phyloP scores from a whole-genome alignment of 2,888 invertebrate genomes.

The Bhutanitis thaidina region DNA sequence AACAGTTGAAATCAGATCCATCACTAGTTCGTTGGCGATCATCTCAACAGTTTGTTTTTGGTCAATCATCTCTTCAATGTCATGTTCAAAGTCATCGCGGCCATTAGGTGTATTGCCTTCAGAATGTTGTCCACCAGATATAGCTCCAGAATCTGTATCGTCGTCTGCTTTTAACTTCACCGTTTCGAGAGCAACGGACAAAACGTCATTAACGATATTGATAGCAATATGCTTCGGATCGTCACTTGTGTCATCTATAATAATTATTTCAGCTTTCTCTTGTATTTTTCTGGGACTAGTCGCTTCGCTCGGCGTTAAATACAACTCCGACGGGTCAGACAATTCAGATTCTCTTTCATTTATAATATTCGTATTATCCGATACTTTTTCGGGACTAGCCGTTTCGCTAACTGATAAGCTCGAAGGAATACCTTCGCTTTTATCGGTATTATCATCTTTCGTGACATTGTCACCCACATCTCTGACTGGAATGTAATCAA shows the following conservation, averaged over 20 bases:
- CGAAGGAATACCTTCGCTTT: conserved; percentile 72
- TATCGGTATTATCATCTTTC: conserved; percentile 69
- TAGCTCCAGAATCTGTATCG: conserved; percentile 71
- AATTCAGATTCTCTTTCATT: conserved; percentile 81
- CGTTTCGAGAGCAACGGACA: conserved; percentile 67
- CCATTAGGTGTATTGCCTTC: conserved; percentile 73
- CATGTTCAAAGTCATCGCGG: conserved; percentile 66
- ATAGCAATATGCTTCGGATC: conserved; percentile 68
- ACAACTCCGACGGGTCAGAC: conserved; percentile 84
- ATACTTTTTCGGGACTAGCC: conserved; percentile 67
- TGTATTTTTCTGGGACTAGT: conserved; percentile 69
- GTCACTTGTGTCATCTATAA: conserved; percentile 48
- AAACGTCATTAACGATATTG: conserved; percentile 71
- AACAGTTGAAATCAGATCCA: conserved; percentile 53
- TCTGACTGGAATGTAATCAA: conserved; percentile 74
- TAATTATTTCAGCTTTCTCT: conserved; percentile 61
- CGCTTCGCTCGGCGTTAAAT: conserved; percentile 84
- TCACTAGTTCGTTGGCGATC: conserved; percentile 58
- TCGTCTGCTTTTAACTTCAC: conserved; percentile 67
- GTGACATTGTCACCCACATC: conserved; percentile 63
- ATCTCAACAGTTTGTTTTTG: conserved; percentile 54
- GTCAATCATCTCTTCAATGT: conserved; percentile 60
- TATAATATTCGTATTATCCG: conserved; percentile 49
- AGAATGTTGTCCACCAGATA: conserved; percentile 66
- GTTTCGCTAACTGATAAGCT: conserved; percentile 72